phyloP scores from a whole-genome alignment of 2,797 vertebrate genomes.

The Epinephelus malabaricus region DNA sequence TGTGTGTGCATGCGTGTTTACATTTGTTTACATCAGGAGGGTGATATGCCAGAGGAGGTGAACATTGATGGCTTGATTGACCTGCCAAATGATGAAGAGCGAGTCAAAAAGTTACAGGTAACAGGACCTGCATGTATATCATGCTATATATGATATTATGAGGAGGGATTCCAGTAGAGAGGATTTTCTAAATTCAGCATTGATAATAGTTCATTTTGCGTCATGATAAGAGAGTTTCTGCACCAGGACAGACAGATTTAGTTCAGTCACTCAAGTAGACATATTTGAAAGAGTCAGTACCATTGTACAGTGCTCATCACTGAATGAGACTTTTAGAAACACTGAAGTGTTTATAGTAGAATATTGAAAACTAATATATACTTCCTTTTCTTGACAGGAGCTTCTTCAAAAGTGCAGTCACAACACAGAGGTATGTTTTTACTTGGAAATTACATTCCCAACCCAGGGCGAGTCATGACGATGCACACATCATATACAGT shows the following conservation, averaged over 20 bases:
- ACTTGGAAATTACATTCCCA: neutral
- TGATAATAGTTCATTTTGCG: neutral
- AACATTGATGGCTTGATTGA: slow-evolving; percentile 91
- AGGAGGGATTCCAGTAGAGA: neutral
- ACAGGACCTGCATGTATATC: neutral
- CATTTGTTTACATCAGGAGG: slow-evolving; percentile 75
- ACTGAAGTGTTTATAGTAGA: neutral
- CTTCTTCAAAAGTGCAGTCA: slow-evolving; percentile 77
- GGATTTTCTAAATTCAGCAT: neutral
- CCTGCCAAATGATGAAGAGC: slow-evolving; percentile 84
- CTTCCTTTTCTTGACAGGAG: slow-evolving; percentile 63
- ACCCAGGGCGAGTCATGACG: no score
- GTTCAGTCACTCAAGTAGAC: neutral
- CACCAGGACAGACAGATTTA: neutral
- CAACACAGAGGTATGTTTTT: slow-evolving; percentile 78
- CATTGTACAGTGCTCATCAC: neutral
- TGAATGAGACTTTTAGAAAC: neutral
- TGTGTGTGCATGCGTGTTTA: neutral
- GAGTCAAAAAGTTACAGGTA: slow-evolving; percentile 87
- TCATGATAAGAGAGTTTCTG: neutral
- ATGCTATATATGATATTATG: neutral
- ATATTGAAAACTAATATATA: neutral
- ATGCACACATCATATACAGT: neutral
- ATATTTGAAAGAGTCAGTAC: neutral
- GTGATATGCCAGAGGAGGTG: slow-evolving; percentile 90